These are phyloP conservation scores for Nipponacmea schrenckii DNA, from an alignment of 2,888 invertebrate species.

Conservation along the genomic window DNA sequence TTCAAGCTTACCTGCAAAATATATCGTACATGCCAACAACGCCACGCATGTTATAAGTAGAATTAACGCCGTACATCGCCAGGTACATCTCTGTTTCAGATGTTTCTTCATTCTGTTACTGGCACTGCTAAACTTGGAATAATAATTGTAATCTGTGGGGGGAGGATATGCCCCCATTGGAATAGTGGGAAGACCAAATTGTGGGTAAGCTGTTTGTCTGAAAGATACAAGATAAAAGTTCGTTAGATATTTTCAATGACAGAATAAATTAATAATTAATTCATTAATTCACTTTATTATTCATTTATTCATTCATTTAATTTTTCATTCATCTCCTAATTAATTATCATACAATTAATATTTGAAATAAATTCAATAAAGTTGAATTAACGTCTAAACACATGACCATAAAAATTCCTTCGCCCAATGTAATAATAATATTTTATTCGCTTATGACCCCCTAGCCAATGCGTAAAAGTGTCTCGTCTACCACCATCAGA, in stretches of 20 bases:
- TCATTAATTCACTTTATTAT: neutral
- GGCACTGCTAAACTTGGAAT: constrained; percentile 58
- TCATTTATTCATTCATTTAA: neutral
- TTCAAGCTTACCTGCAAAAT: constrained; percentile 86
- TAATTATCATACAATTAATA: too few relatives aligned
- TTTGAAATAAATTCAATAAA: too few relatives aligned
- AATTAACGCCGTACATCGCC: constrained; percentile 95
- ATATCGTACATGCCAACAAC: constrained; percentile 91
- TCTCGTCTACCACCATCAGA: too few relatives aligned
- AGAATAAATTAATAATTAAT: too few relatives aligned
- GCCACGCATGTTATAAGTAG: constrained; percentile 90
- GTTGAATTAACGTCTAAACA: too few relatives aligned
- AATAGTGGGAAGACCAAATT: constrained; percentile 38
- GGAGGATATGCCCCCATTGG: constrained; percentile 39
- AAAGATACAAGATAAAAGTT: neutral
- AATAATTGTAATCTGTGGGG: constrained; percentile 58
- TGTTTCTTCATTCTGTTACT: constrained; percentile 64
- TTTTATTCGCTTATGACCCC: too few relatives aligned
- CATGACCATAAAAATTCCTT: too few relatives aligned
- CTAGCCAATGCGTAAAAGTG: too few relatives aligned
- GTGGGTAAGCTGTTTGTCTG: constrained; percentile 33
- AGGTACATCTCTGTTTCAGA: constrained; percentile 77
- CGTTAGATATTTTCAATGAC: neutral
- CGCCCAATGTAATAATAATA: too few relatives aligned
- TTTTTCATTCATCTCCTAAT: too few relatives aligned